Percentiles rank a stretch among this genome's conserved stretches.
These are phyloP conservation scores for Platycheirus rosarum DNA, from an alignment of 2,888 invertebrate species.

Conservation along the genomic window DNA sequence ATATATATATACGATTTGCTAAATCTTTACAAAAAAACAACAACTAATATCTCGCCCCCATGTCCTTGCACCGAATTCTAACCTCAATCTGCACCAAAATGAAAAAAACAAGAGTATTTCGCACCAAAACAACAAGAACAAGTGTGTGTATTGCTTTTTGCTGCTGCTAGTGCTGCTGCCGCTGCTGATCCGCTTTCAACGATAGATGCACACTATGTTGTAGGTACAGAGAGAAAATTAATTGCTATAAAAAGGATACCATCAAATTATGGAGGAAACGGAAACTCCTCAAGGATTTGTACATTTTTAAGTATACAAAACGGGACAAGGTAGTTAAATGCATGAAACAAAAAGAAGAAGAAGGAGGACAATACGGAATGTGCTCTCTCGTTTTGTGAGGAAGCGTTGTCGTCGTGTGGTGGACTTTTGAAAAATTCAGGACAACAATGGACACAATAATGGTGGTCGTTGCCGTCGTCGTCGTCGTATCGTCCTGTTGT, in stretches of 20 bases:
- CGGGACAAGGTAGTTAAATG: conserved; percentile 30
- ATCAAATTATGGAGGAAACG: conserved; percentile 69
- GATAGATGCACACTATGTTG: conserved; percentile 27
- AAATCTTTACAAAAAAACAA: conserved; percentile 58
- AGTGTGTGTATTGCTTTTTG: conserved; percentile 59
- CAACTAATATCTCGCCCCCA: conserved; percentile 16
- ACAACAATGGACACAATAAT: conserved; percentile 65
- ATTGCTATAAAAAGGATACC: conserved; percentile 66
- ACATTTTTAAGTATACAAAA: conserved; percentile 64
- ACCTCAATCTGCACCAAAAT: conserved; percentile 63
- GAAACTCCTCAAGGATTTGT: conserved; percentile 72
- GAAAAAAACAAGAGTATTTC: conserved; percentile 42
- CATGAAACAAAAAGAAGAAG: conserved; percentile 27
- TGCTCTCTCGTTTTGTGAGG: conserved; percentile 29
- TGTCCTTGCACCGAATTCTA: conserved; percentile 73
- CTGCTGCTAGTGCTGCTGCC: conserved; percentile 35
- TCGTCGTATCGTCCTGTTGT: background rate
- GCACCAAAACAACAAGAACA: conserved; percentile 59
- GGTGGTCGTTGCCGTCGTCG: background rate
- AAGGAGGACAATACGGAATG: background rate
- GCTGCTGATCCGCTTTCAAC: conserved; percentile 34
- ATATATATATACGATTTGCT: conserved; percentile 46
- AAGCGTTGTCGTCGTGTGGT: conserved; percentile 15
- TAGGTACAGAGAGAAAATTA: conserved; percentile 52
- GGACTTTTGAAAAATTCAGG: conserved; percentile 67